Evolutionary conservation across 64 coral and sea anemone species (phyloP), one percentile per base, ranked within the genome.

Genomic region (Montipora efflorescens): DNA sequence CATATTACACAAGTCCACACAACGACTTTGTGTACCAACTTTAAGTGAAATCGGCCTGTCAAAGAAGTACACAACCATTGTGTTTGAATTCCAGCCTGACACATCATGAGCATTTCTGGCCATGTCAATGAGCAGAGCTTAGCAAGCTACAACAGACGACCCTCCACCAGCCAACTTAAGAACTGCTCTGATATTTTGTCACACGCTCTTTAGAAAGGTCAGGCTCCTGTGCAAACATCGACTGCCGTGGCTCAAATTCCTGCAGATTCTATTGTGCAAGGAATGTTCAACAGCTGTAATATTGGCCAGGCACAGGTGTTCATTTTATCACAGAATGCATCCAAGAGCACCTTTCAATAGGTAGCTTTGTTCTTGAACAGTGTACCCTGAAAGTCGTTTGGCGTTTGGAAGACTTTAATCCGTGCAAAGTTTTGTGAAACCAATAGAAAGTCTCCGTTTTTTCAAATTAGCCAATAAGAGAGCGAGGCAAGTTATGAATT

Each of bases 31-130:
- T 57, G 53, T 57, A 57, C 6, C 0, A 57, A 57, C 3, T 57
- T 57, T 57, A 57, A 7, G 11, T 3, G 11, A 57, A 57, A 57
- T 2, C 53, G 53, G 14, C 46, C 16, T 78, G 16, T 78, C 47
- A 7, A 78, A 78, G 76, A 78, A 10, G 0, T 83, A 83, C 80
- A 18, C 48, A 48, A 52, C 53, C 79, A 7, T 25, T 25, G 25
- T 25, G 25, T 25, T 25, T 25, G 49, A 48, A 3, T 55, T 20
- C 77, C 77, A 55, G 77, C 77, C 8, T 18, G 50, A 2, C 49
- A 79, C 49, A 79, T 79, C 8, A 57, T 79, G 77, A 55, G 77
- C 7, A 79, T 79, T 79, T 79, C 77, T 4, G 48, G 77, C 49
- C 77, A 79, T 55, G 49, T 9, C 7, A 79, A 79, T 20, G 77